Conservation (phyloP, 2,888 invertebrate genomes). For the Mesorhabditis belari region DNA sequence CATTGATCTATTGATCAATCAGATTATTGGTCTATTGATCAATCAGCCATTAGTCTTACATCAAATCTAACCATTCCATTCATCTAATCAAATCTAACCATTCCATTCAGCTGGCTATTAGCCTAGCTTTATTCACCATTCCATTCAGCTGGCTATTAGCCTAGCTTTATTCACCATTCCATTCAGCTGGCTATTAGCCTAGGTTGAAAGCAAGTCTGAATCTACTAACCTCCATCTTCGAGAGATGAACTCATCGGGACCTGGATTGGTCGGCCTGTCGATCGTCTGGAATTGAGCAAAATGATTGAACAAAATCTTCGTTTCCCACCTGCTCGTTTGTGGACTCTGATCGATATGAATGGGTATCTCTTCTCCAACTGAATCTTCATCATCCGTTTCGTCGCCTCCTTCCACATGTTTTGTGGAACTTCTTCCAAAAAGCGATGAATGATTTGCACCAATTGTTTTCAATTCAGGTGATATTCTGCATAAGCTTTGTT, state of each 20-base stretch:
- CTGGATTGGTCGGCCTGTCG: not conserved
- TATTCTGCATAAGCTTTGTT: not conserved
- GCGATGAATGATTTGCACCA: not conserved
- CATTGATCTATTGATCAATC: not conserved
- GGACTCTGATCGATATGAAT: not conserved
- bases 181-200: not conserved
- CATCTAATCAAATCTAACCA: too few relatives aligned
- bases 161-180: not conserved
- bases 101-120: not conserved
- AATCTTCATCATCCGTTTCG: too few relatives aligned
- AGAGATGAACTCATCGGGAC: conserved; percentile 7
- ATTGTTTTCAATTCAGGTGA: not conserved
- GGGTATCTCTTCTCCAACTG: not conserved
- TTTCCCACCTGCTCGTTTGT: not conserved
- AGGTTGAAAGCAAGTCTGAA: conserved; percentile 11
- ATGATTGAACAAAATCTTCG: too few relatives aligned
- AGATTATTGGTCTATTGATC: not conserved
- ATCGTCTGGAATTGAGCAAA: not conserved
- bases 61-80: too few relatives aligned
- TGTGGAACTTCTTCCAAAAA: not conserved
- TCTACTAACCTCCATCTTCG: conserved; percentile 16
- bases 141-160: not conserved
- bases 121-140: not conserved
- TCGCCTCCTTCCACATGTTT: not conserved
- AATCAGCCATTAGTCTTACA: too few relatives aligned